Percentiles rank a stretch among this genome's conserved stretches.
Conservation (phyloP, 1,140 invertebrate genomes). For the Ceratina japonica region DNA sequence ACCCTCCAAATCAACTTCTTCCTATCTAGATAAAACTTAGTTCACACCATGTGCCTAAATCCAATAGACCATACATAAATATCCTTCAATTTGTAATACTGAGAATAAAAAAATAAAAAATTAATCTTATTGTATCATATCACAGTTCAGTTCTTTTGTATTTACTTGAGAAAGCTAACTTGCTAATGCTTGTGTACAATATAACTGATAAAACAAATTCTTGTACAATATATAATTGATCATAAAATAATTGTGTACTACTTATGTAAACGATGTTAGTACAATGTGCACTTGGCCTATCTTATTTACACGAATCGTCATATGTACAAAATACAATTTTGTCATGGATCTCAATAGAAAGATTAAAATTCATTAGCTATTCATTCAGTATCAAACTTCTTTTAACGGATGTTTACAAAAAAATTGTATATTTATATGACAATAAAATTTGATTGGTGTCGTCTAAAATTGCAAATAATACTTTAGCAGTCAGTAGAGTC, state of each 20-base stretch:
- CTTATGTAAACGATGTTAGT: constrained; percentile 32
- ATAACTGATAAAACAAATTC: constrained; percentile 27
- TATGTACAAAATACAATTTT: constrained; percentile 39
- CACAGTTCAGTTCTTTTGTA: constrained; percentile 48
- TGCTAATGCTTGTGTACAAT: constrained; percentile 36
- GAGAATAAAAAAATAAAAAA: constrained; percentile 55
- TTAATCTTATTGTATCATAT: constrained; percentile 54
- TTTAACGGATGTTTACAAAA: constrained; percentile 8
- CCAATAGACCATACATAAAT: constrained; percentile 45
- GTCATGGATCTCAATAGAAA: constrained; percentile 43
- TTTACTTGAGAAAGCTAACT: constrained; percentile 27
- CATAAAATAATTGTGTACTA: constrained; percentile 45
- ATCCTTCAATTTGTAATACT: constrained; percentile 59
- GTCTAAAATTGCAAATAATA: constrained; percentile 47
- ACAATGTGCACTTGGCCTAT: constrained; percentile 1
- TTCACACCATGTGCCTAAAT: constrained; percentile 61
- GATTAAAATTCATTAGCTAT: constrained; percentile 28
- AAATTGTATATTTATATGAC: constrained; percentile 17
- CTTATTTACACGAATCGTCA: constrained; percentile 31
- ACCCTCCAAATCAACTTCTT: constrained; percentile 54
- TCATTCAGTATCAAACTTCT: constrained; percentile 35
- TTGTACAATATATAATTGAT: constrained; percentile 46
- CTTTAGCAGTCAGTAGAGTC: constrained; percentile 35
- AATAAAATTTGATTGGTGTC: constrained; percentile 28
- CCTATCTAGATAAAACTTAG: constrained; percentile 60